A percentile compares a stretch with the other conserved stretches of the same genome.
Conservation (phyloP, 2,888 invertebrate genomes). For the Hylaea fasciaria region DNA sequence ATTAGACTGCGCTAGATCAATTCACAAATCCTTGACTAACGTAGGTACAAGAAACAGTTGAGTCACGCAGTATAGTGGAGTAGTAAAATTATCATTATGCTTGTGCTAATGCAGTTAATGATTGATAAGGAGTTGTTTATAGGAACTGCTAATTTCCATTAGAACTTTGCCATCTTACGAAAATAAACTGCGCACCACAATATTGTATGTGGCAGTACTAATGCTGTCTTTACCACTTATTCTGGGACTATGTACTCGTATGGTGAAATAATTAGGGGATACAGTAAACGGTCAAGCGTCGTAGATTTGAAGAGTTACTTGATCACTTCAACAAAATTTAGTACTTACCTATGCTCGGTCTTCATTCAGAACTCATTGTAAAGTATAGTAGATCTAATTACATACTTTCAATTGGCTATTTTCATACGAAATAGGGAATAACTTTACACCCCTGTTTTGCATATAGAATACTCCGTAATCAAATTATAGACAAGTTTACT, state of each 20-base stretch:
- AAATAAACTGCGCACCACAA: not conserved
- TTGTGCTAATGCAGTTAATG: slow-evolving; percentile 16
- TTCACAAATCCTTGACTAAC: slow-evolving; percentile 24
- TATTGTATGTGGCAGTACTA: no score
- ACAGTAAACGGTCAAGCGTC: no score
- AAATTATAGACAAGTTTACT: slow-evolving; percentile 4
- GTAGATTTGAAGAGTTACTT: no score
- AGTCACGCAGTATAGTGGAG: slow-evolving; percentile 25
- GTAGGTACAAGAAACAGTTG: slow-evolving; percentile 8
- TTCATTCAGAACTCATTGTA: no score
- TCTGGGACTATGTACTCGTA: no score
- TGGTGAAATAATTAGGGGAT: no score
- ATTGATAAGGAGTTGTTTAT: slow-evolving; percentile 3
- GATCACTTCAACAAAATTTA: no score
- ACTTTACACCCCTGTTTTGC: slow-evolving; percentile 8
- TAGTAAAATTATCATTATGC: slow-evolving; percentile 26
- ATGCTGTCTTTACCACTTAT: no score
- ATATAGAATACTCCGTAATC: slow-evolving; percentile 13
- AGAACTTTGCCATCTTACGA: not conserved
- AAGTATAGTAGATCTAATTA: no score
- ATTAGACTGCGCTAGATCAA: slow-evolving; percentile 2
- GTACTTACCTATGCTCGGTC: no score
- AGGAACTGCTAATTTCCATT: slow-evolving; percentile 5
- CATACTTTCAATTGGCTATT: slow-evolving; percentile 2
- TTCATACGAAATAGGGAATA: not conserved